These are phyloP conservation scores for Halisarca cf. caerulea DNA, from an alignment of 37 sponge, comb jelly and placozoan species.

Conservation along the genomic window DNA sequence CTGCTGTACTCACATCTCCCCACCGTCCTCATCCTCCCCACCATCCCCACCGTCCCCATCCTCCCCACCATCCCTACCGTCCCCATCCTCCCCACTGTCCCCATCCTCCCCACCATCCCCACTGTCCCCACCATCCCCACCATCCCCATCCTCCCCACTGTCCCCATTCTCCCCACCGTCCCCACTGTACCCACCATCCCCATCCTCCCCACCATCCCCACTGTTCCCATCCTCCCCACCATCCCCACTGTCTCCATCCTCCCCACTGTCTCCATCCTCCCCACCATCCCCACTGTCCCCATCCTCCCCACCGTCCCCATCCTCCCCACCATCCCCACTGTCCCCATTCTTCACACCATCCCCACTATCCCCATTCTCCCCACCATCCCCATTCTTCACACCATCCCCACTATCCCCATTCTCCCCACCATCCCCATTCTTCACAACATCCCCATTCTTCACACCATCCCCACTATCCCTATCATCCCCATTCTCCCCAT, in stretches of 20 bases:
- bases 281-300: background rate
- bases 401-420: background rate
- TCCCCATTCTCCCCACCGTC: no score
- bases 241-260: background rate
- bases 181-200: no score
- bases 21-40: no score
- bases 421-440: background rate
- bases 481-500: background rate
- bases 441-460: background rate
- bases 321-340: background rate
- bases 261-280: background rate
- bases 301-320: background rate
- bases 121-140: background rate
- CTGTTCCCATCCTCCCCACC: slow-evolving; percentile 14
- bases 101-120: background rate
- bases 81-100: slow-evolving; percentile 8
- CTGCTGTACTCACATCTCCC: no score
- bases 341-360: background rate
- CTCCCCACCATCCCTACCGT: background rate
- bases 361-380: background rate
- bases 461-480: background rate
- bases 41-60: background rate
- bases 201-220: background rate
- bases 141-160: no score
- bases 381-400: background rate